These are phyloP conservation scores for Salminus brasiliensis DNA, from an alignment of 2,113 vertebrate genomes.

Conservation along the genomic window DNA sequence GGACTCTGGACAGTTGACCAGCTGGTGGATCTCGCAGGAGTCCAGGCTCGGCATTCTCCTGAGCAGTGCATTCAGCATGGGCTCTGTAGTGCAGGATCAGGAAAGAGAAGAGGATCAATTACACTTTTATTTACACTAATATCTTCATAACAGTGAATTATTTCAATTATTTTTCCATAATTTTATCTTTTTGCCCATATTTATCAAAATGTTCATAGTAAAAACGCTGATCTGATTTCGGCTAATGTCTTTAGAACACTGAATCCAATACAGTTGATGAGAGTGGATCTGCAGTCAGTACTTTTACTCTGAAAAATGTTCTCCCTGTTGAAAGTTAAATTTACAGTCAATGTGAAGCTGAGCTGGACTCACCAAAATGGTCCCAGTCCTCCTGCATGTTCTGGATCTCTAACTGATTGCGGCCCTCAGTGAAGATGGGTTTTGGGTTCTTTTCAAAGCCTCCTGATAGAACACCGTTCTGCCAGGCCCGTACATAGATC, in stretches of 20 bases:
- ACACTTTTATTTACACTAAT: too few species aligned
- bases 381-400: conserved; percentile 98
- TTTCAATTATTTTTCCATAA: too few species aligned
- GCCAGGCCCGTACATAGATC: conserved; percentile 92
- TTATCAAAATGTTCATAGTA: too few species aligned
- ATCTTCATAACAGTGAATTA: too few species aligned
- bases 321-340: background rate
- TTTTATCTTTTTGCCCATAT: too few species aligned
- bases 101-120: background rate
- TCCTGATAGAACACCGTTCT: conserved; percentile 92
- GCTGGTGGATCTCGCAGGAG: conserved; percentile 87
- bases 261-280: too few species aligned
- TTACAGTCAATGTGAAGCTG: background rate
- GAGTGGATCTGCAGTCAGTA: too few species aligned
- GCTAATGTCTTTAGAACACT: too few species aligned
- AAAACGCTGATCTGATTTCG: too few species aligned
- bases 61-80: conserved; percentile 87
- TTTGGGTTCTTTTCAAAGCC: conserved; percentile 99
- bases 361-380: conserved; percentile 85
- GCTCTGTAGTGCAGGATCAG: conserved; percentile 73
- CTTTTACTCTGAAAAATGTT: too few species aligned
- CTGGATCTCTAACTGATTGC: conserved; percentile 96
- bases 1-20: conserved; percentile 95
- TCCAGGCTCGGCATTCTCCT: conserved; percentile 88
- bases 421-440: conserved; percentile 94